These are phyloP conservation scores for Agapostemon virescens DNA, from an alignment of 2,888 invertebrate genomes.

Conservation along the genomic window DNA sequence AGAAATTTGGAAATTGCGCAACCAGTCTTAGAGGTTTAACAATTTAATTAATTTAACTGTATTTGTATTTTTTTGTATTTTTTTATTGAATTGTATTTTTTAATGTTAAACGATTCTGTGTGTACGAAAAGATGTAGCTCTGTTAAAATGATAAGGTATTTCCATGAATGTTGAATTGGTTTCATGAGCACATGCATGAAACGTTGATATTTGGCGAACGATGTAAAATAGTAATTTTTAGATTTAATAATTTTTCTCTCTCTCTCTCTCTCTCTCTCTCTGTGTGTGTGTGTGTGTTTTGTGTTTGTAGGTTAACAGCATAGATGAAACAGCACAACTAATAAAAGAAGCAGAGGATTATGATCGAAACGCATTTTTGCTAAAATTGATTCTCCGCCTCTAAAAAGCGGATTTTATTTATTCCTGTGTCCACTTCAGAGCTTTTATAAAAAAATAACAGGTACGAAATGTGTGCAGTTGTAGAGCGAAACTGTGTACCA, in stretches of 20 bases:
- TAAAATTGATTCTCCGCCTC: background rate
- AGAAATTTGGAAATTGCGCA: background rate
- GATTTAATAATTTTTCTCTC: no score
- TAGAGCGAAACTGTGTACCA: background rate
- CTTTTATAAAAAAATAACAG: background rate
- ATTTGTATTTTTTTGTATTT: no score
- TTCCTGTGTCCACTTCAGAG: background rate
- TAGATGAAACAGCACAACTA: no score
- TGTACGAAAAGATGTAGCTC: no score
- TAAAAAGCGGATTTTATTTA: background rate
- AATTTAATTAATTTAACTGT: no score
- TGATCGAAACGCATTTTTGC: background rate
- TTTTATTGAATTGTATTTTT: no score
- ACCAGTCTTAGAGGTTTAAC: no score
- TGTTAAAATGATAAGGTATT: background rate
- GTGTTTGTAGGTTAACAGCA: no score
- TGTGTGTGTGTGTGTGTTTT: no score
- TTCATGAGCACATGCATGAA: no score
- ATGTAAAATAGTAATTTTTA: background rate
- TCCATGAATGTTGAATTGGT: background rate
- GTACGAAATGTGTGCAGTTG: background rate
- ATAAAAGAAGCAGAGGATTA: background rate
- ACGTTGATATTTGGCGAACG: background rate
- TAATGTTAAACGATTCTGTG: no score
- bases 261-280: no score